Evolutionary conservation across 64 coral and sea anemone genomes (phyloP), one percentile per base, ranked within the genome.

Genomic region (Montipora cactus): DNA sequence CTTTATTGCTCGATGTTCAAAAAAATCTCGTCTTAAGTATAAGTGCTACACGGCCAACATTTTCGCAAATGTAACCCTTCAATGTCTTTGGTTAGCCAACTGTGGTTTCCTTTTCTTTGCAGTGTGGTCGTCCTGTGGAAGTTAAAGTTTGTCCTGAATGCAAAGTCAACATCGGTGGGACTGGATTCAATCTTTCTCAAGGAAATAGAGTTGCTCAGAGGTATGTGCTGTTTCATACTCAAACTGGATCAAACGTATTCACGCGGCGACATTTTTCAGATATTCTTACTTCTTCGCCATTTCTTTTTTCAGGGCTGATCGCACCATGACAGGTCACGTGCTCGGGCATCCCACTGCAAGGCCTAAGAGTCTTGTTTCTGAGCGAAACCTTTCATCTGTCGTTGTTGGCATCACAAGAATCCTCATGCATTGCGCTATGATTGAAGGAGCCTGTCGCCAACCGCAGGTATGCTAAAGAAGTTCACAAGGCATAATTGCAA

Each of bases 371-470:
- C 16, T 86, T 47, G 62, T 46, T 50, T 80, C 90, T 64, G 90
- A 76, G 83, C 80, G 90, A 74, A 77, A 77, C 46, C 57, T 92
- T 8, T 92, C 90, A 0, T 28, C 90, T 49, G 90, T 83, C 0
- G 80, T 67, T 25, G 52, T 92, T 67, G 80, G 82, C 15, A 66
- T 86, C 10, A 78, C 61, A 25, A 72, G 90, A 23, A 44, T 92
- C 52, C 22, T 92, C 7, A 85, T 92, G 90, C 90, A 92, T 58
- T 86, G 80, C 45, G 90, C 90, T 4, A 85, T 92, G 90, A 77
- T 92, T 8, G 90, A 84, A 7, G 90, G 90, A 77, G 79, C 80
- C 18, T 77, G 44, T 18, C 70, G 90, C 15, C 81, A 92, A 28
- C 79, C 79, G 5, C 68, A 92, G 70, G 90, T 92, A 45, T 15